Percentiles rank a stretch among this genome's conserved stretches.
phyloP scores from a whole-genome alignment of 2,888 invertebrate genomes.

The Cephus nigrinus region DNA sequence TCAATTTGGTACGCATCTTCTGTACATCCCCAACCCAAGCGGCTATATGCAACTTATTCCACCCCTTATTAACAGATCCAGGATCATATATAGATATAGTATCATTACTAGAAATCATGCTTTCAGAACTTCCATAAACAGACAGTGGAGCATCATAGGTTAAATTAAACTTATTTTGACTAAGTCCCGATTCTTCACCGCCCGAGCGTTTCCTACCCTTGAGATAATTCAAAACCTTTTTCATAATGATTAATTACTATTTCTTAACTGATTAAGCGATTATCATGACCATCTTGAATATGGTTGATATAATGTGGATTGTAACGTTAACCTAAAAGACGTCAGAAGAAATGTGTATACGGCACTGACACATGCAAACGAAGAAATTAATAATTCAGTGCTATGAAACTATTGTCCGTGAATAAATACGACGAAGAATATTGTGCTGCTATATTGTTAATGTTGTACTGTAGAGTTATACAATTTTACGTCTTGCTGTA shows the following conservation, averaged over 20 bases:
- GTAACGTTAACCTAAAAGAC: background rate
- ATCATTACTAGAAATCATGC: conserved; percentile 2
- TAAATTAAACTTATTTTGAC: background rate
- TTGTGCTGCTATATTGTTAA: background rate
- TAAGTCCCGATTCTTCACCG: background rate
- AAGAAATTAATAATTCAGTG: background rate
- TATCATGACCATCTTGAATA: background rate
- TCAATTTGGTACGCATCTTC: background rate
- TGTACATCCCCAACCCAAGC: conserved; percentile 10
- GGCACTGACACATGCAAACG: background rate
- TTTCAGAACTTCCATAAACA: conserved; percentile 5
- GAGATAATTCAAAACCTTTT: conserved; percentile 3
- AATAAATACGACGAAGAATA: background rate
- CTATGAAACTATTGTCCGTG: background rate
- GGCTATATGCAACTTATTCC: conserved; percentile 7
- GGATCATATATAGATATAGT: conserved; percentile 8
- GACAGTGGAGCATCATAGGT: conserved; percentile 1
- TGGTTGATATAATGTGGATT: background rate
- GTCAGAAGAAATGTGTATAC: background rate
- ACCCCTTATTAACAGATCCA: conserved; percentile 9
- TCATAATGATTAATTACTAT: conserved; percentile 1
- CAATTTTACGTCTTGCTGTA: background rate
- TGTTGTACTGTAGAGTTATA: background rate
- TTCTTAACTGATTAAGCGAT: background rate
- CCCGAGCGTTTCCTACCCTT: background rate